Evolutionary conservation across 2,113 vertebrate genomes (phyloP).

Genomic region (Tor tambroides): DNA sequence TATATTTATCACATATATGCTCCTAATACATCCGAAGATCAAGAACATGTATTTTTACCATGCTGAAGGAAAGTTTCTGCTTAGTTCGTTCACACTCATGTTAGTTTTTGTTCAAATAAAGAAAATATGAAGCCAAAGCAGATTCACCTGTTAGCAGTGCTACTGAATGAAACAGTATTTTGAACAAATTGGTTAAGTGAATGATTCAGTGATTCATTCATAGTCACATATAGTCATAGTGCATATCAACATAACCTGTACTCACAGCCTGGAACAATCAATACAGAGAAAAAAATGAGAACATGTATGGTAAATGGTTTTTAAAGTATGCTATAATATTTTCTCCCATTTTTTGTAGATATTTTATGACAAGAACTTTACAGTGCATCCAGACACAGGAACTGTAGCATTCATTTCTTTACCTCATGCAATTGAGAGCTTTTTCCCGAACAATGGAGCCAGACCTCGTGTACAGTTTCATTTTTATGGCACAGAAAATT

Average conservation of each 20-base stretch:
- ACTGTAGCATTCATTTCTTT: slow-evolving; percentile 79
- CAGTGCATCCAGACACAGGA: slow-evolving; percentile 46
- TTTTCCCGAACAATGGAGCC: slow-evolving; percentile 57
- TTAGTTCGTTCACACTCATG: too few species aligned
- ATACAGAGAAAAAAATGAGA: not conserved
- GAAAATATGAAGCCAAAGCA: not conserved
- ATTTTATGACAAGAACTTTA: slow-evolving; percentile 68
- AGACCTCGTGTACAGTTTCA: slow-evolving; percentile 84
- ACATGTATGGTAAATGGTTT: not conserved
- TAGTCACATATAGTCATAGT: not conserved
- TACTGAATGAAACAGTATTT: not conserved
- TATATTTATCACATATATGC: too few species aligned
- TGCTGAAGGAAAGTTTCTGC: too few species aligned
- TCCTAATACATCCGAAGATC: too few species aligned
- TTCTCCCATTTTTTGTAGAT: slow-evolving; percentile 70
- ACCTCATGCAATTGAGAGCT: slow-evolving; percentile 72
- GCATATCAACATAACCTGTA: not conserved
- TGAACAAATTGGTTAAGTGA: not conserved
- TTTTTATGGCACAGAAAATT: slow-evolving; percentile 80
- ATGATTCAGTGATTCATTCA: not conserved
- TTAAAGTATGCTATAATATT: not conserved
- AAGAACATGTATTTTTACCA: too few species aligned
- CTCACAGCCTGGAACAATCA: not conserved
- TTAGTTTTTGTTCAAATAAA: not conserved
- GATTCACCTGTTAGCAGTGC: not conserved